A percentile compares a stretch with the other conserved stretches of the same genome.
Evolutionary conservation across 2,113 vertebrate species (phyloP).

Genomic region (Chrysochloris asiatica): DNA sequence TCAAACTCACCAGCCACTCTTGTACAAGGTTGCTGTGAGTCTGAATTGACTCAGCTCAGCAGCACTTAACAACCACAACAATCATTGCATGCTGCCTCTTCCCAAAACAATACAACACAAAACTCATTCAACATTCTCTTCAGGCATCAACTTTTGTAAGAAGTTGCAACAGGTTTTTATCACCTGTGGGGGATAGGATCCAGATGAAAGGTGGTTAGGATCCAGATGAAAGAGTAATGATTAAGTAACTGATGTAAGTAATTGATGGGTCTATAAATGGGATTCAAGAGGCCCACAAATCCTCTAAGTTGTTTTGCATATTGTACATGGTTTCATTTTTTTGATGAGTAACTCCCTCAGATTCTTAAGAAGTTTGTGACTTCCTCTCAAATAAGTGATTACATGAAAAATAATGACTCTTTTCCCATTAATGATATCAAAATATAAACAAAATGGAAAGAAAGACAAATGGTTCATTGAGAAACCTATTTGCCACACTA

Average conservation of each 20-base stretch:
- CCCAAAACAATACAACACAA: neutral
- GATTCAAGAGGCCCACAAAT: neutral
- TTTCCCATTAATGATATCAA: slow-evolving; percentile 1
- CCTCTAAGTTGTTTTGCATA: neutral
- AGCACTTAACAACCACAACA: too few species aligned
- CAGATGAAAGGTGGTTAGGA: neutral
- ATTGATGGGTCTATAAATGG: neutral
- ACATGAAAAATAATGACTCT: too few species aligned
- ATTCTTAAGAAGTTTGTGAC: slow-evolving; percentile 1
- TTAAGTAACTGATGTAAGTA: neutral
- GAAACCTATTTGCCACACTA: neutral
- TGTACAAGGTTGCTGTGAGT: too few species aligned
- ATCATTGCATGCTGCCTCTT: neutral
- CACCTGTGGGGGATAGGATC: neutral
- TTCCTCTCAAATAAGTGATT: neutral
- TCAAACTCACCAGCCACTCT: too few species aligned
- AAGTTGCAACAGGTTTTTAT: neutral
- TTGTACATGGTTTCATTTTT: slow-evolving; percentile 12
- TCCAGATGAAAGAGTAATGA: slow-evolving; percentile 9
- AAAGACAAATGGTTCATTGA: neutral
- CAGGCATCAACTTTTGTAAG: neutral
- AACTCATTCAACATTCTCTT: neutral
- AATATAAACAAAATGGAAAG: slow-evolving; percentile 27
- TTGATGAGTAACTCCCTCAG: neutral
- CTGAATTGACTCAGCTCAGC: too few species aligned